Evolutionary conservation across 2,113 vertebrate species (phyloP).

Genomic region (Brienomyrus longianalis): DNA sequence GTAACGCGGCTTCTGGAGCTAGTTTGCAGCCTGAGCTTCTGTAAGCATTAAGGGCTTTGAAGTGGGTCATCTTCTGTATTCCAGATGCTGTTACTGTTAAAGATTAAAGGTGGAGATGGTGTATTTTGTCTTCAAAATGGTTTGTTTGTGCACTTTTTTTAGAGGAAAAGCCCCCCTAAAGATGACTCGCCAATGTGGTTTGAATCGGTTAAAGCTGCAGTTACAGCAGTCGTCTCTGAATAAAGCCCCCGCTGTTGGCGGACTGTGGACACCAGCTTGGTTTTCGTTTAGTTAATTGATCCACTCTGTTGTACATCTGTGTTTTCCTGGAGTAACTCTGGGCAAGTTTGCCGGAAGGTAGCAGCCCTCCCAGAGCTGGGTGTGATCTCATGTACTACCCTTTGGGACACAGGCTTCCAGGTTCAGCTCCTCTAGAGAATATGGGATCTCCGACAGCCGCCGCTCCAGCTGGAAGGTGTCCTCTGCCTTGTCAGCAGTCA

Average conservation of each 20-base stretch:
- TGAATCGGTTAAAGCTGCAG: not conserved
- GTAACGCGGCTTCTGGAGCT: not conserved
- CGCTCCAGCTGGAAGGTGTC: constrained; percentile 69
- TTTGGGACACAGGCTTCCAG: constrained; percentile 57
- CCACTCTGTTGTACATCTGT: not conserved
- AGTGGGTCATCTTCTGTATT: not conserved
- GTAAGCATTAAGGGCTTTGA: not conserved
- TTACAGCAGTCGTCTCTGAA: not conserved
- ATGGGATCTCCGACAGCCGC: constrained; percentile 58
- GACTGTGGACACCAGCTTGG: not conserved
- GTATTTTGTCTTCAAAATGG: not conserved
- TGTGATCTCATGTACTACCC: not conserved
- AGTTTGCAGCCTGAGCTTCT: not conserved
- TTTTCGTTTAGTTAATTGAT: not conserved
- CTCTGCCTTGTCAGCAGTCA: constrained; percentile 51
- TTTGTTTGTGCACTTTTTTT: not conserved
- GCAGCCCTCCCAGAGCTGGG: not conserved
- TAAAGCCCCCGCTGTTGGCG: not conserved
- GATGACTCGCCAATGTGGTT: not conserved
- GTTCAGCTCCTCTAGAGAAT: constrained; percentile 65
- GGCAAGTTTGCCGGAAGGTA: not conserved
- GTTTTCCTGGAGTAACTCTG: not conserved
- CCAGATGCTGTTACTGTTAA: not conserved
- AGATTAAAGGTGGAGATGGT: not conserved
- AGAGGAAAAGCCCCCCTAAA: not conserved